A percentile compares a stretch with the other conserved stretches of the same genome.
phyloP scores from a whole-genome alignment of 2,797 vertebrate species.

The Cercopithecus neglectus region DNA sequence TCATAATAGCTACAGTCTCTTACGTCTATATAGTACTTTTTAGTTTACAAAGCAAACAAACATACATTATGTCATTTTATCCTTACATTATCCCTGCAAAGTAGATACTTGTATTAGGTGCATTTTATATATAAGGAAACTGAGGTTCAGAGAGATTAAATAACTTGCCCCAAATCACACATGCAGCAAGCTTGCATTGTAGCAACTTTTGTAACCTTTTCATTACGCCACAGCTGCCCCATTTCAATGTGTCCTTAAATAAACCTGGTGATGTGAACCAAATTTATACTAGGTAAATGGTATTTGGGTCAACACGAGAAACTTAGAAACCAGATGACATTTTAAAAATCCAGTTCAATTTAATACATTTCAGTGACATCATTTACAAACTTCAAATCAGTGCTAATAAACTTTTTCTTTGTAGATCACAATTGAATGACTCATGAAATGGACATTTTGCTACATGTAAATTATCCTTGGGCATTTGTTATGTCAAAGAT shows the following conservation, averaged over 20 bases:
- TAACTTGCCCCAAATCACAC: neutral
- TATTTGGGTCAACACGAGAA: slow-evolving; percentile 10
- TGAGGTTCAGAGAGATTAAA: slow-evolving; percentile 16
- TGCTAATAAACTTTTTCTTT: slow-evolving; percentile 13
- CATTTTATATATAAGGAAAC: slow-evolving; percentile 26
- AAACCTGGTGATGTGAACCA: neutral
- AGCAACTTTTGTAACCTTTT: neutral
- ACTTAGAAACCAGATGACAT: neutral
- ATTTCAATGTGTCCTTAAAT: slow-evolving; percentile 47
- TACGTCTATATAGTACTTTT: neutral
- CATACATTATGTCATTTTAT: neutral
- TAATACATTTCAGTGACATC: neutral
- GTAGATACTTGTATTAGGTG: neutral
- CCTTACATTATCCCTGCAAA: neutral
- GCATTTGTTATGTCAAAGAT: neutral
- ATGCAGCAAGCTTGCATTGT: neutral
- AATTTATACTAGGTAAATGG: slow-evolving; percentile 29
- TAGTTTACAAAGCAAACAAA: neutral
- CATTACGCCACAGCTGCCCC: neutral
- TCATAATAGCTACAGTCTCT: slow-evolving; percentile 15
- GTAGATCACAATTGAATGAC: neutral
- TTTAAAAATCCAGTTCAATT: slow-evolving; percentile 30
- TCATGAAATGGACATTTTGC: slow-evolving; percentile 3
- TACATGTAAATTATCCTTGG: neutral
- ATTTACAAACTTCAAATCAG: neutral